Conservation (phyloP, 2,113 vertebrate genomes). For the Etia nguti region DNA sequence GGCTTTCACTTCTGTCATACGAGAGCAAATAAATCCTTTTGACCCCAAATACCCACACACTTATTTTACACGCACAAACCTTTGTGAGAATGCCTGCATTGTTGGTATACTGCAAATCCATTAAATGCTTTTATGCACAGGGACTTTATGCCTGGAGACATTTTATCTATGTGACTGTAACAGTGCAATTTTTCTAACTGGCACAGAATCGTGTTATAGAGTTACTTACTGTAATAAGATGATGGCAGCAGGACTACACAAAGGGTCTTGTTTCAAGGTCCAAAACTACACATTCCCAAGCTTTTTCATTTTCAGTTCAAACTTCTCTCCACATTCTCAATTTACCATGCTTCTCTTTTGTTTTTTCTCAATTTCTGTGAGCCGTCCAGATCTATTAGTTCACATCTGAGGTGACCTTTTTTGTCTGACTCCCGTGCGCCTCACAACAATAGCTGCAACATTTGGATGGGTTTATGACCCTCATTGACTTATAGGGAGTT, state of each 20-base stretch:
- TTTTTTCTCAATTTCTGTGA: not conserved
- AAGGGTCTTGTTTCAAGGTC: not conserved
- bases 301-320: not conserved
- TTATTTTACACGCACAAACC: not conserved
- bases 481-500: slow-evolving; percentile 24
- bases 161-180: not conserved
- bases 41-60: slow-evolving; percentile 4
- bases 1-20: slow-evolving; percentile 34
- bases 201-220: not conserved
- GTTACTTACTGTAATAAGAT: not conserved
- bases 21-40: slow-evolving; percentile 5
- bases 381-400: slow-evolving; percentile 2
- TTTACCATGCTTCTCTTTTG: not conserved
- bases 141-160: not conserved
- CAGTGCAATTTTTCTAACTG: not conserved
- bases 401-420: slow-evolving; percentile 47
- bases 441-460: slow-evolving; percentile 46
- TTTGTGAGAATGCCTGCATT: not conserved
- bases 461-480: slow-evolving; percentile 51
- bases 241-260: not conserved
- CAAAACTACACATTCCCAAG: not conserved
- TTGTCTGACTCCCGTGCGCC: slow-evolving; percentile 1
- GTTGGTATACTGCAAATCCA: not conserved
- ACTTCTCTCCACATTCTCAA: not conserved
- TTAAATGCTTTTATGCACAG: not conserved